phyloP scores from a whole-genome alignment of 92 coral and sea anemone species.

The Bergia sp. region DNA sequence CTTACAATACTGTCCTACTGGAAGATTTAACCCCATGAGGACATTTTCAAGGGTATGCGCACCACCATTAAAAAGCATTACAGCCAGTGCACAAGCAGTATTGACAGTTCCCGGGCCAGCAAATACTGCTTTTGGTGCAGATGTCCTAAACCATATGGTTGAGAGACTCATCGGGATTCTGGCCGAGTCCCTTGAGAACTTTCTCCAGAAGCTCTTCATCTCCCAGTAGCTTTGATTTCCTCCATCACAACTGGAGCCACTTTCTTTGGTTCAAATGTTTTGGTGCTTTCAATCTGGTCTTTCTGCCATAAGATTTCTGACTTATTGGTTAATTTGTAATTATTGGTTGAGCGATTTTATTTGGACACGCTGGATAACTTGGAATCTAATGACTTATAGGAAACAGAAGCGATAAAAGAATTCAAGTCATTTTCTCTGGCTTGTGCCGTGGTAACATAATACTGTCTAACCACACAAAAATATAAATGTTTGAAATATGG shows the following conservation, averaged over 20 bases:
- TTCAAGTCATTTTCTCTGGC: too few species aligned
- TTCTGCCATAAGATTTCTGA: constrained; percentile 42
- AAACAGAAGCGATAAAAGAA: too few species aligned
- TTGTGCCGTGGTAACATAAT: too few species aligned
- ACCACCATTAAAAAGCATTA: constrained; percentile 44
- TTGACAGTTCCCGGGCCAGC: constrained; percentile 54
- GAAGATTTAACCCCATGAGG: constrained; percentile 31
- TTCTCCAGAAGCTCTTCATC: constrained; percentile 42
- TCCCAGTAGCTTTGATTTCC: constrained; percentile 45
- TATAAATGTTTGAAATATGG: too few species aligned
- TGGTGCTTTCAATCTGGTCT: constrained; percentile 53
- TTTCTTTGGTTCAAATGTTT: too few species aligned
- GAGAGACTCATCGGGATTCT: constrained; percentile 59
- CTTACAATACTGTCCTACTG: constrained; percentile 47
- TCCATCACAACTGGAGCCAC: too few species aligned
- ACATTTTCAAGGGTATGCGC: too few species aligned
- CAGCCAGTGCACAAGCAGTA: constrained; percentile 49
- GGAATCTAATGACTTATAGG: too few species aligned
- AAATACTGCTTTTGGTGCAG: constrained; percentile 51
- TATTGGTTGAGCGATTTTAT: too few species aligned
- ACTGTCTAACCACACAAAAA: too few species aligned
- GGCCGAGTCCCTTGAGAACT: constrained; percentile 54
- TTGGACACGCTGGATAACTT: too few species aligned
- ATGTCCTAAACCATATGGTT: constrained; percentile 64
- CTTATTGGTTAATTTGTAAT: too few species aligned